Evolutionary conservation across 2,797 vertebrate genomes (phyloP).

Genomic region (Siniperca obscura): DNA sequence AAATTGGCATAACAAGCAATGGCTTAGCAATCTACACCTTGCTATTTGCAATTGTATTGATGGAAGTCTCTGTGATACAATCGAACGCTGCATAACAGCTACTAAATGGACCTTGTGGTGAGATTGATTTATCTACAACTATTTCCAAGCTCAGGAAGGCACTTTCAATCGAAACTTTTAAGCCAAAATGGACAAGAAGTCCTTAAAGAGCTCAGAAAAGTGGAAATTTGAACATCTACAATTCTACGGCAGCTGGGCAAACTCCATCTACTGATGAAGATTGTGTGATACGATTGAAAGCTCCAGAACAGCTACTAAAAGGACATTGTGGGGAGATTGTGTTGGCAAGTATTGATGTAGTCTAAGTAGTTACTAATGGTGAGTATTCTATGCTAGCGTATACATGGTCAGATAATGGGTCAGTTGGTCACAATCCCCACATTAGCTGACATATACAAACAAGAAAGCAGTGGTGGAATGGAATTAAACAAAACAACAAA

Average conservation of each 20-base stretch:
- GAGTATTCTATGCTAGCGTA: not conserved
- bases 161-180: constrained; percentile 15
- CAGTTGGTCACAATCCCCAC: not conserved
- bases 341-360: constrained; percentile 15
- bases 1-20: not conserved
- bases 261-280: constrained; percentile 8
- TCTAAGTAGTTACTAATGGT: not conserved
- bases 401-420: not conserved
- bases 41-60: not conserved
- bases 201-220: not conserved
- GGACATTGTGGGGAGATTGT: not conserved
- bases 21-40: too few relatives aligned
- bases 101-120: constrained; percentile 17
- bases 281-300: constrained; percentile 11
- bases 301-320: constrained; percentile 1
- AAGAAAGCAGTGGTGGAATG: not conserved
- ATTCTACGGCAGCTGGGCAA: constrained; percentile 13
- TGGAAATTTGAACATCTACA: constrained; percentile 9
- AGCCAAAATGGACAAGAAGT: not conserved
- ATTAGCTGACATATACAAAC: not conserved
- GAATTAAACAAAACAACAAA: not conserved
- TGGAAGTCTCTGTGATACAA: constrained; percentile 10
- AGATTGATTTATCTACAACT: constrained; percentile 11
- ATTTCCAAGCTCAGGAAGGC: constrained; percentile 1
- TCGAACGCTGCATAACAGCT: not conserved